Conservation (phyloP, 2,113 vertebrate species). For the Xenus cinereus region DNA sequence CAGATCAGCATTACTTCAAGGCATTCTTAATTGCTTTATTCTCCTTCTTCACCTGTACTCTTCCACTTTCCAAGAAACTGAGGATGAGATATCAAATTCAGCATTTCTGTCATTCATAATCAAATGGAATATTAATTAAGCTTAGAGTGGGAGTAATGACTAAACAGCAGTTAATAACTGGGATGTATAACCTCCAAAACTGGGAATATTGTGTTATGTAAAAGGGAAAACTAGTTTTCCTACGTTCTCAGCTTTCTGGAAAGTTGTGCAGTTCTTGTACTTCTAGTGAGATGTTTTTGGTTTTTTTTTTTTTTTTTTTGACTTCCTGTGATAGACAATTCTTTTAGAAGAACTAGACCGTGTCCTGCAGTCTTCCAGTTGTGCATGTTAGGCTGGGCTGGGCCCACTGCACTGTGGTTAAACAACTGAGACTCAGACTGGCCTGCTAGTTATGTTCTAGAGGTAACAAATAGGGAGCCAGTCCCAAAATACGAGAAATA, state of each 20-base stretch:
- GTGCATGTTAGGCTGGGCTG: neutral
- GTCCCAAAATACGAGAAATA: neutral
- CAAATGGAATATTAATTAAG: slow-evolving; percentile 22
- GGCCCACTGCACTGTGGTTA: neutral
- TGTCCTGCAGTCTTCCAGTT: neutral
- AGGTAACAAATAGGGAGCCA: neutral
- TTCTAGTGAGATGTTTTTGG: neutral
- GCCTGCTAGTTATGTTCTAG: neutral
- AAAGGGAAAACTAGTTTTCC: neutral
- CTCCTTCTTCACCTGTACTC: neutral
- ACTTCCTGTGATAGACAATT: neutral
- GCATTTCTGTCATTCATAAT: neutral
- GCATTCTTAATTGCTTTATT: neutral
- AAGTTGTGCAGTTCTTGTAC: neutral
- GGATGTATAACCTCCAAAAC: neutral
- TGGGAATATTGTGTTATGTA: neutral
- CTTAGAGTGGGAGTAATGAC: neutral
- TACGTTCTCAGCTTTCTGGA: neutral
- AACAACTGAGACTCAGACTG: neutral
- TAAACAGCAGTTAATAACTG: slow-evolving; percentile 1
- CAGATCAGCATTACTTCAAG: neutral
- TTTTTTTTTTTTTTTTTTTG: neutral
- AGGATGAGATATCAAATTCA: neutral
- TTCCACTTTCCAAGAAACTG: neutral
- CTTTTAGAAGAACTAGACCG: neutral